These are phyloP conservation scores for Antheraea yamamai DNA, from an alignment of 2,888 invertebrate species.

Conservation along the genomic window DNA sequence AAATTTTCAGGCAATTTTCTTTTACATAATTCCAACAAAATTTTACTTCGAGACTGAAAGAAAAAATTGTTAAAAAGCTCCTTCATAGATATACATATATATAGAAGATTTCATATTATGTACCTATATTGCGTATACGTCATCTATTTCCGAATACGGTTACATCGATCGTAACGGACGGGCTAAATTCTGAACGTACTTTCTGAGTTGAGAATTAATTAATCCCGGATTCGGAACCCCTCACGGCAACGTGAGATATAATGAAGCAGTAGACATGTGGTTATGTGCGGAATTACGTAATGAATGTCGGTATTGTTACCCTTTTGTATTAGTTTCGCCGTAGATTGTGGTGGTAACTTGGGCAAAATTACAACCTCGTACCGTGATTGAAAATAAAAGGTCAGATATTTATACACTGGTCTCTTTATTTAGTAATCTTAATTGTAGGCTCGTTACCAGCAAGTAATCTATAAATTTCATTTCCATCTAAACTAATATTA, in stretches of 20 bases:
- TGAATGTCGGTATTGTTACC: conserved; percentile 20
- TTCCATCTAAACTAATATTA: neutral
- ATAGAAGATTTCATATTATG: neutral
- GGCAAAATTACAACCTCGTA: conserved; percentile 14
- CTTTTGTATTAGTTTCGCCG: conserved; percentile 23
- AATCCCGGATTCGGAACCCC: conserved; percentile 60
- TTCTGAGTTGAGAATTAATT: conserved; percentile 63
- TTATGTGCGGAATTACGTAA: conserved; percentile 21
- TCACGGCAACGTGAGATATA: conserved; percentile 60
- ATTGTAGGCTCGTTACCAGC: neutral
- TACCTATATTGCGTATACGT: neutral
- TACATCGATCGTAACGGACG: conserved; percentile 24
- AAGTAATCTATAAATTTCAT: neutral
- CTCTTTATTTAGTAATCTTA: neutral
- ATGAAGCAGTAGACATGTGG: conserved; percentile 37
- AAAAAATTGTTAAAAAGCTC: no score
- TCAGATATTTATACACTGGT: conserved; percentile 1
- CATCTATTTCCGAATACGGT: conserved; percentile 12
- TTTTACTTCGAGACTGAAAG: no score
- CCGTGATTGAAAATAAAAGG: conserved; percentile 19
- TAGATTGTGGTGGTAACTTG: conserved; percentile 16
- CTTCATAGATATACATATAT: no score
- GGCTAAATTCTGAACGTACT: conserved; percentile 53
- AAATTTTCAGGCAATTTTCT: no score
- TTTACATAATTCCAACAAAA: no score